phyloP scores from a whole-genome alignment of 2,113 vertebrate genomes.

The Malurus melanocephalus region DNA sequence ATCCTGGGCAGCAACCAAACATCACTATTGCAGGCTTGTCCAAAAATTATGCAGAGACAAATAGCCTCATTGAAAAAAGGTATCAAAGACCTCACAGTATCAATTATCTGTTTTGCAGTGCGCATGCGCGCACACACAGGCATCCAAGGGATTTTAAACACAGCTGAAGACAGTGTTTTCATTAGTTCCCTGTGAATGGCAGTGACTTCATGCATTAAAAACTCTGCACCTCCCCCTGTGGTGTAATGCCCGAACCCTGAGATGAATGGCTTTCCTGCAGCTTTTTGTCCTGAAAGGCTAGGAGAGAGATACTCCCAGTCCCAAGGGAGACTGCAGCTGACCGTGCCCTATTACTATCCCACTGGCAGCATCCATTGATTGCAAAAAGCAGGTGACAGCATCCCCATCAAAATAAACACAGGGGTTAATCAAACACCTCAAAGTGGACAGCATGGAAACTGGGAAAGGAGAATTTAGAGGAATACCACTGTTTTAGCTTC shows the following conservation, averaged over 20 bases:
- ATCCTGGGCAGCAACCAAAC: slow-evolving; percentile 42
- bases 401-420: slow-evolving; percentile 1
- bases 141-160: slow-evolving; percentile 45
- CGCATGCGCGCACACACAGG: background rate
- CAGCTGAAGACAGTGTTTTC: slow-evolving; percentile 57
- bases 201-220: slow-evolving; percentile 66
- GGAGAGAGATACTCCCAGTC: background rate
- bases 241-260: slow-evolving; percentile 18
- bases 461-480: background rate
- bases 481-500: background rate
- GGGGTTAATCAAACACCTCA: background rate
- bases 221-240: slow-evolving; percentile 39
- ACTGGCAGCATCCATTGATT: background rate
- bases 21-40: slow-evolving; percentile 26
- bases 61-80: slow-evolving; percentile 59
- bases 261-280: slow-evolving; percentile 49
- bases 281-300: slow-evolving; percentile 43
- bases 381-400: slow-evolving; percentile 10
- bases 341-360: background rate
- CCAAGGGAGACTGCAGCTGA: background rate
- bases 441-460: background rate
- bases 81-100: slow-evolving; percentile 62
- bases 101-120: slow-evolving; percentile 39
- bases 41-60: slow-evolving; percentile 64
- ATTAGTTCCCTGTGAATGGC: slow-evolving; percentile 30